phyloP scores from a whole-genome alignment of 2,888 invertebrate genomes.

The Drosophila longiperda region DNA sequence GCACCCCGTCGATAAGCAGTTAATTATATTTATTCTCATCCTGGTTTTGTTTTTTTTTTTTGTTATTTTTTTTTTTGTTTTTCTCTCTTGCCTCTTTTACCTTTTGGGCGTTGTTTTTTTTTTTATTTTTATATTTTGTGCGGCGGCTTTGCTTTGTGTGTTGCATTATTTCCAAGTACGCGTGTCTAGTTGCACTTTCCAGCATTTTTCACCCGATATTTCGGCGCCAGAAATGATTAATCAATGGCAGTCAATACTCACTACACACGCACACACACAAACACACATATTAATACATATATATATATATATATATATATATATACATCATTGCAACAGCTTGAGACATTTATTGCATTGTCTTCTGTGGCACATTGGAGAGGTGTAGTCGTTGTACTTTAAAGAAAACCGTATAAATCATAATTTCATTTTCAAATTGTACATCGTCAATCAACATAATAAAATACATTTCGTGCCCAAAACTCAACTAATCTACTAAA shows the following conservation, averaged over 20 bases:
- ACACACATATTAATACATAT: background rate
- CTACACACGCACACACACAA: constrained; percentile 28
- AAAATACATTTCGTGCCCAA: constrained; percentile 55
- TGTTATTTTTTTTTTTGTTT: constrained; percentile 3
- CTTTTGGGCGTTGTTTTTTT: constrained; percentile 46
- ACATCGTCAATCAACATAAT: constrained; percentile 78
- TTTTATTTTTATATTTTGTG: constrained; percentile 8
- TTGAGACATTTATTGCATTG: constrained; percentile 36
- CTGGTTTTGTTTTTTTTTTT: constrained; percentile 27
- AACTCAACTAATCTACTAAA: constrained; percentile 57
- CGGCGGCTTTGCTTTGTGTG: constrained; percentile 66
- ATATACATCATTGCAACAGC: constrained; percentile 55
- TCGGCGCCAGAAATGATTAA: constrained; percentile 77
- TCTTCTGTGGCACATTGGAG: constrained; percentile 13
- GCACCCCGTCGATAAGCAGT: constrained; percentile 78
- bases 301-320: background rate
- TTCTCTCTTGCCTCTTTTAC: constrained; percentile 12
- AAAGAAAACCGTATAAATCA: constrained; percentile 71
- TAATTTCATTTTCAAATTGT: constrained; percentile 73
- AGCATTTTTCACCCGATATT: constrained; percentile 46
- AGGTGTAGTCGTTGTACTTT: constrained; percentile 25
- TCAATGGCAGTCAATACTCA: constrained; percentile 71
- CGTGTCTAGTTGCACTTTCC: constrained; percentile 77
- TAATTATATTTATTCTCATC: constrained; percentile 77
- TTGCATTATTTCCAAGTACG: constrained; percentile 70